phyloP scores from a whole-genome alignment of 2,888 invertebrate species.

The Choreutis nemorana region DNA sequence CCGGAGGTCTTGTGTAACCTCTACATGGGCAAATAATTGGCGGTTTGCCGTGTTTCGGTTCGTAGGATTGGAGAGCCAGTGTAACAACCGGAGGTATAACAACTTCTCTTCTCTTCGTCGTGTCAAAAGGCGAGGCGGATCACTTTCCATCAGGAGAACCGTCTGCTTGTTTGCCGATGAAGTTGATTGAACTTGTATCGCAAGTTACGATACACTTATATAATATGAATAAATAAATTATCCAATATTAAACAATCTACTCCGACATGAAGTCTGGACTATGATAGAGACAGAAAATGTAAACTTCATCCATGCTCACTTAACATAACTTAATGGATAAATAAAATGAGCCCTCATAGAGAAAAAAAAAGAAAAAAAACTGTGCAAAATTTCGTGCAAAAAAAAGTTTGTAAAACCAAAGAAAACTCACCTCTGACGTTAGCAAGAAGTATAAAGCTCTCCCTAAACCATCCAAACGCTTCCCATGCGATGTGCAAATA shows the following conservation, averaged over 20 bases:
- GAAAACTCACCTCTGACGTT: slow-evolving; percentile 21
- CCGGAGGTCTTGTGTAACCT: too few relatives aligned
- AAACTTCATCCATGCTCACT: slow-evolving; percentile 1
- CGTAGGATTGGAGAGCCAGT: too few relatives aligned
- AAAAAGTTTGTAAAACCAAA: slow-evolving; percentile 11
- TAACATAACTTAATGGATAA: slow-evolving; percentile 1
- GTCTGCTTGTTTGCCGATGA: too few relatives aligned
- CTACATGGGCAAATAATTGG: too few relatives aligned
- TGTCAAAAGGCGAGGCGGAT: too few relatives aligned
- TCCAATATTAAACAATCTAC: too few relatives aligned
- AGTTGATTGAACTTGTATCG: too few relatives aligned
- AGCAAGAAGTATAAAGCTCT: slow-evolving; percentile 21
- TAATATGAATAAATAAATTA: background rate
- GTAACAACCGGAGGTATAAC: too few relatives aligned
- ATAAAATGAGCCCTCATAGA: background rate
- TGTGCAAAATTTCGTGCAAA: background rate
- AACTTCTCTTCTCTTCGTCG: too few relatives aligned
- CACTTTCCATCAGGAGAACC: too few relatives aligned
- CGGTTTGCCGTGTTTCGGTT: too few relatives aligned
- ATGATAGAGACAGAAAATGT: background rate
- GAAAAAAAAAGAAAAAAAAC: background rate
- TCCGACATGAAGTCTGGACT: background rate
- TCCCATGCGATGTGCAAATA: slow-evolving; percentile 14
- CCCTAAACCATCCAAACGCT: slow-evolving; percentile 29
- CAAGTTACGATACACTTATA: background rate